phyloP scores from a whole-genome alignment of 1,140 invertebrate species.

The Heliothis subflexa region DNA sequence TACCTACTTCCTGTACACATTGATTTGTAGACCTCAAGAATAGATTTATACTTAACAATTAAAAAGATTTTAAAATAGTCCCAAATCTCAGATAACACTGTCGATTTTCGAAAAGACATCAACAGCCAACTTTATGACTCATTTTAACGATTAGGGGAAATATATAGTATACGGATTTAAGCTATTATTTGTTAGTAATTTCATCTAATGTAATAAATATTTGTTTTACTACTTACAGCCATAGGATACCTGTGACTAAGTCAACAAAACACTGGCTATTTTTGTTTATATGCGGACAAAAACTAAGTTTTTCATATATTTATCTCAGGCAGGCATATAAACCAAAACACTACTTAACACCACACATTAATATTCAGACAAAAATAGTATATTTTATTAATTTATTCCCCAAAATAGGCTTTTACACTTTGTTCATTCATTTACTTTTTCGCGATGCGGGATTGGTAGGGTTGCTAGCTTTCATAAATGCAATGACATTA shows the following conservation, averaged over 20 bases:
- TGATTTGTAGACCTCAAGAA: no score
- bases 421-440: not conserved
- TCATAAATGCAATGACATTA: not conserved
- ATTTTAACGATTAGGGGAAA: no score
- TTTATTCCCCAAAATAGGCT: not conserved
- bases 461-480: not conserved
- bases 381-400: not conserved
- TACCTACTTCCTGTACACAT: no score
- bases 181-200: not conserved
- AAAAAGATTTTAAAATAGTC: no score
- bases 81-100: no score
- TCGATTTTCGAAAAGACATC: no score
- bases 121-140: no score
- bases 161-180: not conserved
- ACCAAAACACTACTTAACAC: not conserved
- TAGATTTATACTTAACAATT: no score
- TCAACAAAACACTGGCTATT: constrained; percentile 22
- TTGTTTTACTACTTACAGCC: not conserved
- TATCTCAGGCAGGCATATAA: not conserved
- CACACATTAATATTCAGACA: not conserved
- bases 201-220: not conserved
- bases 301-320: not conserved
- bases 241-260: not conserved
- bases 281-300: constrained; percentile 8
- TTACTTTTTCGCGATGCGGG: not conserved